phyloP scores from a whole-genome alignment of 2,888 invertebrate species.

The Antitype chi region DNA sequence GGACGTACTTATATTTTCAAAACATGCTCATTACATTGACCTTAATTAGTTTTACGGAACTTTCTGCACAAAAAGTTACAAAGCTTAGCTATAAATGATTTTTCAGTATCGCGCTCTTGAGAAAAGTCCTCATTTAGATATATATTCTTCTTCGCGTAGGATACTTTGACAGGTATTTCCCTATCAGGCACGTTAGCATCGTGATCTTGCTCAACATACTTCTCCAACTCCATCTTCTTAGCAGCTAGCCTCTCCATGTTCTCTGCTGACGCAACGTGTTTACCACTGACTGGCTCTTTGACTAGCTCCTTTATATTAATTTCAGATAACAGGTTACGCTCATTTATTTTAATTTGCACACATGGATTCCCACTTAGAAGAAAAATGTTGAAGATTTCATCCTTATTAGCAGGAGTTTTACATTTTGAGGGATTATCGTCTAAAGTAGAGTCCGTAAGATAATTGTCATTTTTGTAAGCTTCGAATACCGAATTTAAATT shows the following conservation, averaged over 20 bases:
- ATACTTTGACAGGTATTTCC: slow-evolving; percentile 83
- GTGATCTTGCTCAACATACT: slow-evolving; percentile 67
- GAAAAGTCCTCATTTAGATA: slow-evolving; percentile 78
- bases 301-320: slow-evolving; percentile 77
- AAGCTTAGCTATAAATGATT: slow-evolving; percentile 81
- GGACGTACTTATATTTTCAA: slow-evolving; percentile 40
- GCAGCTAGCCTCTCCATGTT: slow-evolving; percentile 78
- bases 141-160: slow-evolving; percentile 83
- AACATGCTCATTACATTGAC: slow-evolving; percentile 45
- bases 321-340: slow-evolving; percentile 80
- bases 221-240: slow-evolving; percentile 77
- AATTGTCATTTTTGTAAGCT: slow-evolving; percentile 80
- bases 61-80: slow-evolving; percentile 83
- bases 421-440: slow-evolving; percentile 69
- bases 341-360: slow-evolving; percentile 78
- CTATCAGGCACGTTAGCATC: slow-evolving; percentile 71
- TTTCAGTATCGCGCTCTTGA: slow-evolving; percentile 69
- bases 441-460: slow-evolving; percentile 76
- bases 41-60: slow-evolving; percentile 76
- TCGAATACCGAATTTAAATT: slow-evolving; percentile 67
- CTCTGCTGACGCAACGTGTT: slow-evolving; percentile 79
- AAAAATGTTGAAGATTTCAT: slow-evolving; percentile 78
- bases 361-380: slow-evolving; percentile 72
- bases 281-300: slow-evolving; percentile 50
- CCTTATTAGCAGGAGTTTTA: slow-evolving; percentile 58